Conservation (phyloP, 2,797 vertebrate genomes). For the Xiphorhynchus erythropygius region DNA sequence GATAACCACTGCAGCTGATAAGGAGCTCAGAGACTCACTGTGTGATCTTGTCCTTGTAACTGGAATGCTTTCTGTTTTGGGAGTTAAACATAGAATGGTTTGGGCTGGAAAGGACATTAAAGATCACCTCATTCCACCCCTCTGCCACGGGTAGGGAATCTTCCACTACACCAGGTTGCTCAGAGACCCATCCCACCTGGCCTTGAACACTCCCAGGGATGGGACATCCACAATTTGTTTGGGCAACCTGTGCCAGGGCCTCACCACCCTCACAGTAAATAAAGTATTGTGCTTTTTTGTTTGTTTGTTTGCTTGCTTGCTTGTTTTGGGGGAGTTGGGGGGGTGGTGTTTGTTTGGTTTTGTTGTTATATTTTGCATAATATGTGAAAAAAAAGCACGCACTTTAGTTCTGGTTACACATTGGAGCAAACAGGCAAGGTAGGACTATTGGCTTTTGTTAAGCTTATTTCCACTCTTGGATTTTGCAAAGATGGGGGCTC, state of each 20-base stretch:
- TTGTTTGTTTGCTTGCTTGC: not conserved
- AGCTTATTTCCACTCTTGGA: not conserved
- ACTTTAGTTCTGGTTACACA: not conserved
- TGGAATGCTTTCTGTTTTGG: not conserved
- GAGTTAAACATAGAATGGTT: not conserved
- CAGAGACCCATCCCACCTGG: not conserved
- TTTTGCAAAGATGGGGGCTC: not conserved
- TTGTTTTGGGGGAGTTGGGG: no score
- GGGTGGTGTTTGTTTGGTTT: not conserved
- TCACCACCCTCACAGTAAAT: not conserved
- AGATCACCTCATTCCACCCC: accelerated
- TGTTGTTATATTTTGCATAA: not conserved
- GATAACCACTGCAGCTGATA: not conserved
- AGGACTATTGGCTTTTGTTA: not conserved
- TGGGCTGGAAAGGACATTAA: not conserved
- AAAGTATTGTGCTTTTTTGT: not conserved
- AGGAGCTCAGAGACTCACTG: not conserved
- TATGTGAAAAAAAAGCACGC: not conserved
- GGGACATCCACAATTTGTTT: not conserved
- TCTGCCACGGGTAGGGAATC: not conserved
- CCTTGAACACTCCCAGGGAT: not conserved
- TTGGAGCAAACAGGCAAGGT: not conserved
- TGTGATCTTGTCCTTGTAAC: not conserved
- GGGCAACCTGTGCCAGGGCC: not conserved
- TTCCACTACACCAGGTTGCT: accelerated